Evolutionary conservation across 2,888 invertebrate genomes (phyloP), one percentile per base, ranked within the genome.

Genomic region (Epinotia demarniana): DNA sequence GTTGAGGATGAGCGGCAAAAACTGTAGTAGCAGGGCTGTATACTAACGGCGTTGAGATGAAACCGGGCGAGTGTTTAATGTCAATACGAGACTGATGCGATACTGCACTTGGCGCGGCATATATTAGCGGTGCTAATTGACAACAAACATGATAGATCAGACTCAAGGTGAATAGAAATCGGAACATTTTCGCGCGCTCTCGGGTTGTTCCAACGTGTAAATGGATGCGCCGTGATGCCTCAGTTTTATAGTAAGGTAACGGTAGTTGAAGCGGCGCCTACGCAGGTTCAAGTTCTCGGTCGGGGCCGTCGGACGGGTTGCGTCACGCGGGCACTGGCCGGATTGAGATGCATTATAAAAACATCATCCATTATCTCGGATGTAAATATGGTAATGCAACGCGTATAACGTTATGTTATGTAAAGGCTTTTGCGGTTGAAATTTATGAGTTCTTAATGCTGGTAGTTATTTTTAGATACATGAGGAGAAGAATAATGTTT

Each of bases 11-110:
- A 70, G 80, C 82, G 18, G 82, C 80, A 66, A 85, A 86, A 33
- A 89, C 72, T 0, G 84, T 79, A 23, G 83, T 77, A 46, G 87
- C 78, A 5, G 86, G 90, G 75, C 85, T 90, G 75, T 92, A 92
- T 55, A 92, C 80, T 12, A 91, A 73, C 1, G 91, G 90, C 0
- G 84, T 79, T 2, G 87, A 78, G 77, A 91, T 78, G 49, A 86
- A 81, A 0, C 81, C 83, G 39, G 90, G 90, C 27, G 84, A 83
- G 72, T 91, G 89, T 71, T 85, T 87, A 63, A 95, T 92, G 79
- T 95, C 93, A 70, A 95, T 89, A 68, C 95, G 91, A 69, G 95
- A 95, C 83, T 95, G 95, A 83, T 94, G 94, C 1, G 95, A 95
- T 27, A 95, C 94, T 61, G 95, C 92, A 81, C 94, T 94, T 1